Conservation (phyloP, 37 sponge, comb jelly and placozoan species). For the Geodia barretti region DNA sequence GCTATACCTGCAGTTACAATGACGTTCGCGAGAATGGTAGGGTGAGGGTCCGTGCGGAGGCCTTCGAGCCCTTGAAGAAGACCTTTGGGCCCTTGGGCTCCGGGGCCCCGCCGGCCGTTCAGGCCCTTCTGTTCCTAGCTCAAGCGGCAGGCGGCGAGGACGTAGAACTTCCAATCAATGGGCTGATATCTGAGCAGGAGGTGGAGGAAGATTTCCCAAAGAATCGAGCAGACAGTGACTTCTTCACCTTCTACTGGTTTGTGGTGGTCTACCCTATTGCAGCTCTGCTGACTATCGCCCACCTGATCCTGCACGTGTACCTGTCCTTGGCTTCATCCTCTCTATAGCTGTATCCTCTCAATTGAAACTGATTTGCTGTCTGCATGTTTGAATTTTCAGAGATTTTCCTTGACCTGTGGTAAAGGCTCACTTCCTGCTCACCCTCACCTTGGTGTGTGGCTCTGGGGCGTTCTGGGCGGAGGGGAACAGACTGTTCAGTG, state of each 20-base stretch:
- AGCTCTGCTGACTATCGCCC: slow-evolving; percentile 9
- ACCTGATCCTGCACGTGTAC: slow-evolving; percentile 25
- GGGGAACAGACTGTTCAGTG: background rate
- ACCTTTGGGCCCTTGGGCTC: no score
- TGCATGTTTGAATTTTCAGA: background rate
- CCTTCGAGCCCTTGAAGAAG: no score
- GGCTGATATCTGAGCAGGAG: background rate
- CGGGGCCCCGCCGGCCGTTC: no score
- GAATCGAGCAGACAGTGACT: slow-evolving; percentile 13
- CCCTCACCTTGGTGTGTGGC: slow-evolving; percentile 15
- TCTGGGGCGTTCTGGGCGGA: slow-evolving; percentile 10
- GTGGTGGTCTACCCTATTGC: slow-evolving; percentile 23
- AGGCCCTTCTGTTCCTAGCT: no score
- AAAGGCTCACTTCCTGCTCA: slow-evolving; percentile 21
- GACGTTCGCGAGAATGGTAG: background rate
- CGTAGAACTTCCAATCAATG: background rate
- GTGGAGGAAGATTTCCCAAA: background rate
- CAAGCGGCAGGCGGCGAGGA: background rate
- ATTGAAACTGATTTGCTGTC: background rate
- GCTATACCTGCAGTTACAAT: background rate
- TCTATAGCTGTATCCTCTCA: background rate
- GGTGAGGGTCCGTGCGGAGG: background rate
- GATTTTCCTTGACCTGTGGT: background rate
- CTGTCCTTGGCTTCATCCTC: background rate
- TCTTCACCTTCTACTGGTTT: slow-evolving; percentile 30